Evolutionary conservation across 2,113 vertebrate species (phyloP).

Genomic region (Ahaetulla prasina): DNA sequence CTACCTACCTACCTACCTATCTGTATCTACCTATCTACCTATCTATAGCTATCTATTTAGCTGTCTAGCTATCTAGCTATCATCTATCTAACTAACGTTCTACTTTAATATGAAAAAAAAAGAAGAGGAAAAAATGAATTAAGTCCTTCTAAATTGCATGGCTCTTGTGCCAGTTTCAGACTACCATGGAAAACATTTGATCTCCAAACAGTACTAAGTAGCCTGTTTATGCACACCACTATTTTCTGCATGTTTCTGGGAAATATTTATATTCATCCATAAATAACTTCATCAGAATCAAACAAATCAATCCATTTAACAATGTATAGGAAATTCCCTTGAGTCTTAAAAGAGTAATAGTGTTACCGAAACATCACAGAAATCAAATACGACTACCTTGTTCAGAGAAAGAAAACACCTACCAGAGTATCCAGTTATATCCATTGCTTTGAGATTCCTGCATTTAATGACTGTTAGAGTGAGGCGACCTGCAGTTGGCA

Average conservation of each 20-base stretch:
- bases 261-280: neutral
- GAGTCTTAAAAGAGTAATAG: neutral
- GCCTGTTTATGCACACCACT: neutral
- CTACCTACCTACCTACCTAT: too few species aligned
- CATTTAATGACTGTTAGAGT: conserved; percentile 98
- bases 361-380: accelerated
- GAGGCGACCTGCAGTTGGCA: conserved; percentile 94
- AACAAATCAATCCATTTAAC: neutral
- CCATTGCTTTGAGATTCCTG: conserved; percentile 99
- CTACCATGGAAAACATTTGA: neutral
- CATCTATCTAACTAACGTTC: neutral
- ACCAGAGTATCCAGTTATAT: conserved; percentile 99
- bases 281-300: neutral
- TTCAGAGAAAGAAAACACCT: conserved; percentile 4
- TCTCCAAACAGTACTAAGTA: neutral
- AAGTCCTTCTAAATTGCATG: neutral
- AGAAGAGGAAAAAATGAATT: neutral
- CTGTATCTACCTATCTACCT: too few species aligned
- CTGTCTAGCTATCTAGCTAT: too few species aligned
- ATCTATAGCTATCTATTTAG: too few species aligned
- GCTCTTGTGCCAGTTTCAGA: neutral
- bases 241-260: neutral
- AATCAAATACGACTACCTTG: accelerated
- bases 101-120: neutral
- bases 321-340: neutral